phyloP scores from a whole-genome alignment of 2,797 vertebrate species.

The Micromesistius poutassou region DNA sequence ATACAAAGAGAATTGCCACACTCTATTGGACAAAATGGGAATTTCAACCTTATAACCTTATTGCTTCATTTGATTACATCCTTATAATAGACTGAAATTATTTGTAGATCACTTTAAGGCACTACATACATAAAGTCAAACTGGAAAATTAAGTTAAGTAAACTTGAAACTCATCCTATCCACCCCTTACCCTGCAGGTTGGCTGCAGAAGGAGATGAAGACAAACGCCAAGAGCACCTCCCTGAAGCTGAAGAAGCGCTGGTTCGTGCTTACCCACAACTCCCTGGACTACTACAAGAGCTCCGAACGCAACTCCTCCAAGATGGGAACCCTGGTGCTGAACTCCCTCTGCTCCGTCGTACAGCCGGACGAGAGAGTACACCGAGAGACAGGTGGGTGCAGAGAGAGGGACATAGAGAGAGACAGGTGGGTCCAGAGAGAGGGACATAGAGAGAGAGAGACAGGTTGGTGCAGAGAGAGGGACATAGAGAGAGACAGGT shows the following conservation, averaged over 20 bases:
- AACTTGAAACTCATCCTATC: background rate
- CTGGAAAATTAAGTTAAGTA: background rate
- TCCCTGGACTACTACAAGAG: conserved; percentile 92
- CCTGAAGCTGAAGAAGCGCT: conserved; percentile 90
- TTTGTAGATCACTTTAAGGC: no score
- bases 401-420: background rate
- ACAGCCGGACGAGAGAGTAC: conserved; percentile 85
- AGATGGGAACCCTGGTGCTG: conserved; percentile 89
- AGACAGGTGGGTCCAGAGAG: background rate
- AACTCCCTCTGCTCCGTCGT: conserved; percentile 89
- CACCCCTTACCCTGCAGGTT: conserved; percentile 68
- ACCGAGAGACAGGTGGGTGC: conserved; percentile 39
- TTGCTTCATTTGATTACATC: no score
- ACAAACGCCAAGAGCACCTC: conserved; percentile 84
- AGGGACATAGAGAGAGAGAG: background rate
- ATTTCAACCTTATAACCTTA: no score
- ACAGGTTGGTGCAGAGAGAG: background rate
- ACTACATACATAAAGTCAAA: no score
- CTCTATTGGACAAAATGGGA: background rate
- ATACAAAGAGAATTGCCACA: background rate
- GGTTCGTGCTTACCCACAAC: conserved; percentile 89
- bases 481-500: background rate
- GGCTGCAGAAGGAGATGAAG: conserved; percentile 92
- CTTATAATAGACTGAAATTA: no score
- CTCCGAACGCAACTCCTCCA: conserved; percentile 82